phyloP scores from a whole-genome alignment of 1,140 invertebrate species.

The Hycleus cichorii region DNA sequence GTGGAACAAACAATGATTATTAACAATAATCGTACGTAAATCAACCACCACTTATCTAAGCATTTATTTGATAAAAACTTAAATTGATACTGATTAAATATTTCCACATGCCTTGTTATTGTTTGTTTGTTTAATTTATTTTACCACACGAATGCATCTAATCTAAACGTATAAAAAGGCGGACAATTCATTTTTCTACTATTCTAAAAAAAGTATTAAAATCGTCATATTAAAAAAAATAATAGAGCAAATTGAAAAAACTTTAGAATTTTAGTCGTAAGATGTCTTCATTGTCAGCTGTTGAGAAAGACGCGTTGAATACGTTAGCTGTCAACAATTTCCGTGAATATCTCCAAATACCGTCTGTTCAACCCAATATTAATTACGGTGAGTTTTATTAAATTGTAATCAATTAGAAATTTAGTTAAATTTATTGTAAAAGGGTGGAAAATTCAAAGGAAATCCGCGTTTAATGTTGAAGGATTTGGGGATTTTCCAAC shows the following conservation, averaged over 20 bases:
- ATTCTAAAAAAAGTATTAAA: no score
- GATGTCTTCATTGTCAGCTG: conserved; percentile 30
- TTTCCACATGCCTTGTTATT: neutral
- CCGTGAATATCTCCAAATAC: conserved; percentile 69
- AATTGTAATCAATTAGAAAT: conserved; percentile 9
- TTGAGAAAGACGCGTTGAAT: conserved; percentile 38
- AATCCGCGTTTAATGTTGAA: no score
- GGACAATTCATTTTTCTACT: no score
- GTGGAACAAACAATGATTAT: no score
- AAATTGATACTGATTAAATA: neutral
- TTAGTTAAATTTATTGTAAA: neutral
- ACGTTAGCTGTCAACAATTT: conserved; percentile 66
- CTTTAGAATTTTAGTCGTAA: conserved; percentile 20
- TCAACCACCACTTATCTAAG: neutral
- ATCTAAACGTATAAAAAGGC: no score
- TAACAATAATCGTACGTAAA: no score
- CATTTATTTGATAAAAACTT: neutral
- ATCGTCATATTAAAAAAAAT: no score
- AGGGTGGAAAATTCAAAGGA: neutral
- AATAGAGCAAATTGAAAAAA: no score
- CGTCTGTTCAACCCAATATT: conserved; percentile 73
- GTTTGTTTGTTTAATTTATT: neutral
- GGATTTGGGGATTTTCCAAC: no score
- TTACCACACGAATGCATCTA: no score
- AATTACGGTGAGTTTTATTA: conserved; percentile 62